Evolutionary conservation across 1,140 invertebrate genomes (phyloP).

Genomic region (Hypothenemus hampei): DNA sequence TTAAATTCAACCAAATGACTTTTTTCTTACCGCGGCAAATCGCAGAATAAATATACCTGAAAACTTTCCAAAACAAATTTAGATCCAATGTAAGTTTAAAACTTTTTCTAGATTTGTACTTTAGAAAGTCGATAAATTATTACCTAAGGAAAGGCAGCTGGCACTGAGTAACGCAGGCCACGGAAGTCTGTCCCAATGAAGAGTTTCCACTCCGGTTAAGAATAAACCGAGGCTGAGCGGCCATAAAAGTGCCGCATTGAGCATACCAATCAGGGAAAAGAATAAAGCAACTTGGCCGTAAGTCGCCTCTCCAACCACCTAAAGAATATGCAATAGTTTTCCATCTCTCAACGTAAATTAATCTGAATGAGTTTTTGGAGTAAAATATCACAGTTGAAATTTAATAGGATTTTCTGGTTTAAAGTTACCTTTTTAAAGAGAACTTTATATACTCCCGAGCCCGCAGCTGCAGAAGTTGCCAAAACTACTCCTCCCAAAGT

Average conservation of each 20-base stretch:
- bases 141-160: slow-evolving; percentile 72
- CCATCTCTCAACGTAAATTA: too few species aligned
- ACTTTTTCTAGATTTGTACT: too few species aligned
- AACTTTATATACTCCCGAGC: slow-evolving; percentile 89
- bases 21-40: too few species aligned
- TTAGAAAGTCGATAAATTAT: slow-evolving; percentile 36
- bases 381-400: too few species aligned
- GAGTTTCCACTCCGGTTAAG: slow-evolving; percentile 74
- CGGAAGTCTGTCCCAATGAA: slow-evolving; percentile 71
- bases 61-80: too few species aligned
- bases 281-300: slow-evolving; percentile 83
- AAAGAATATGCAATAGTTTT: background rate
- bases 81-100: too few species aligned
- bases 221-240: slow-evolving; percentile 78
- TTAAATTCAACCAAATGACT: too few species aligned
- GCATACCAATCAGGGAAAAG: slow-evolving; percentile 78
- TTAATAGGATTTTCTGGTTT: background rate
- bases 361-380: too few species aligned
- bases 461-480: slow-evolving; percentile 80
- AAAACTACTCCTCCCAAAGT: slow-evolving; percentile 89
- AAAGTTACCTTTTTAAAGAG: slow-evolving; percentile 67
- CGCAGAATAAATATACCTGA: too few species aligned
- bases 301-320: slow-evolving; percentile 81
- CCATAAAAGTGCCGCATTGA: slow-evolving; percentile 81
- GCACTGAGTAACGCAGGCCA: slow-evolving; percentile 75